Conservation (phyloP, 1,140 invertebrate species). For the Pseudomyrmex concolor region DNA sequence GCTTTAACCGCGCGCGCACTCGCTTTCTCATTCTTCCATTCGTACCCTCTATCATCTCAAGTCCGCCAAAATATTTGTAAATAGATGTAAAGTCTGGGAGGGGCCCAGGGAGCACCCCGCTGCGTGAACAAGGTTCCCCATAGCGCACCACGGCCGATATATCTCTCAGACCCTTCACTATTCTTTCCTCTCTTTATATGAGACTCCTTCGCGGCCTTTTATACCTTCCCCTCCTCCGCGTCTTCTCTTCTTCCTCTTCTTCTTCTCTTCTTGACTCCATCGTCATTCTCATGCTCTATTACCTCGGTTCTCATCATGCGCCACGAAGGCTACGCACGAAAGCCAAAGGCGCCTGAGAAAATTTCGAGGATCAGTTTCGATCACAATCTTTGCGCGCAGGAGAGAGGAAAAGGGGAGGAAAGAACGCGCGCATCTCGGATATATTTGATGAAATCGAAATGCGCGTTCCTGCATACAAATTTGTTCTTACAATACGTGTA, state of each 20-base stretch:
- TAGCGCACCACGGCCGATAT: constrained; percentile 72
- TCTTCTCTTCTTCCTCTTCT: constrained; percentile 46
- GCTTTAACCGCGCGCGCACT: constrained; percentile 41
- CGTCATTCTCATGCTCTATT: constrained; percentile 60
- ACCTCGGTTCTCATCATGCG: constrained; percentile 52
- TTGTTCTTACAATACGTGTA: not conserved
- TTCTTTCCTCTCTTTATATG: constrained; percentile 57
- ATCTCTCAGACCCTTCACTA: constrained; percentile 65
- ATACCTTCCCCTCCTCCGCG: constrained; percentile 59
- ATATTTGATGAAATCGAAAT: not conserved
- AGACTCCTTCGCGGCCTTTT: constrained; percentile 61
- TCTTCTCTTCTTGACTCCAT: constrained; percentile 55
- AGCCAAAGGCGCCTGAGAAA: constrained; percentile 33
- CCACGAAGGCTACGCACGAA: constrained; percentile 22
- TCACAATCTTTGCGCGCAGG: constrained; percentile 15
- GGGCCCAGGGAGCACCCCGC: constrained; percentile 76
- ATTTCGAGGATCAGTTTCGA: constrained; percentile 11
- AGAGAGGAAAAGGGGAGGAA: too few species aligned
- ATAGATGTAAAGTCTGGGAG: constrained; percentile 81
- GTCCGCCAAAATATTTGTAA: constrained; percentile 84
- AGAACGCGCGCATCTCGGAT: not conserved
- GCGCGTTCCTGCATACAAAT: not conserved
- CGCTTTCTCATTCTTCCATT: constrained; percentile 58
- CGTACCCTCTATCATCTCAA: constrained; percentile 64
- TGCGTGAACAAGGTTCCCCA: constrained; percentile 81